Percentiles rank a stretch among this genome's conserved stretches.
Evolutionary conservation across 1,140 invertebrate genomes (phyloP).

Genomic region (Heliothis virescens): DNA sequence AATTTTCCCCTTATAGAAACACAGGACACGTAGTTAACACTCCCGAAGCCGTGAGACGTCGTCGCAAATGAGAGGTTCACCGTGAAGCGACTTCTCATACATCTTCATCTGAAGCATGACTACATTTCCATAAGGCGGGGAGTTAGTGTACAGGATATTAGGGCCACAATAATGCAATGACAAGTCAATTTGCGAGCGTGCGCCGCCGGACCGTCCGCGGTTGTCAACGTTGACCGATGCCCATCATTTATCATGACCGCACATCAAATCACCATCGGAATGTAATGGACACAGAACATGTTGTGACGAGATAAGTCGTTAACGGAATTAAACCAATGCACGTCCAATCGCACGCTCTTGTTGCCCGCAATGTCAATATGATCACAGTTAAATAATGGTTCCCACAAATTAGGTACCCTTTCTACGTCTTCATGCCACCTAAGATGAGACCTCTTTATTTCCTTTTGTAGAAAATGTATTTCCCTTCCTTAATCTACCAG

Average conservation of each 20-base stretch:
- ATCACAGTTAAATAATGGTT: constrained; percentile 40
- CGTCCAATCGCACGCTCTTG: constrained; percentile 47
- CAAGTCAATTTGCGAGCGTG: constrained; percentile 60
- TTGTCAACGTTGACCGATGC: constrained; percentile 39
- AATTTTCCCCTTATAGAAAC: background rate
- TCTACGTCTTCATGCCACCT: background rate
- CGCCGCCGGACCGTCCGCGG: constrained; percentile 12
- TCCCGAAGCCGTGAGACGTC: background rate
- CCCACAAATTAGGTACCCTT: constrained; percentile 34
- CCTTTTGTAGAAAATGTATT: background rate
- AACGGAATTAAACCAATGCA: constrained; percentile 58
- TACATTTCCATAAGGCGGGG: constrained; percentile 46
- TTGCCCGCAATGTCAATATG: constrained; percentile 43
- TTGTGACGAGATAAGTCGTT: constrained; percentile 53
- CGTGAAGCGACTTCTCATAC: constrained; percentile 17
- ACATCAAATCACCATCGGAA: constrained; percentile 57
- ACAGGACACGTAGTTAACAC: constrained; percentile 16
- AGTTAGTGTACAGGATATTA: constrained; percentile 39
- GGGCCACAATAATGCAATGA: constrained; percentile 49
- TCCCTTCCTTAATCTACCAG: background rate
- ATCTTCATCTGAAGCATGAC: constrained; percentile 26
- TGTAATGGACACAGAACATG: constrained; percentile 49
- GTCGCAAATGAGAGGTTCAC: constrained; percentile 21
- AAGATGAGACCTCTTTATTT: constrained; percentile 16
- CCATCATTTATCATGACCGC: constrained; percentile 55